Evolutionary conservation across 2,888 invertebrate species (phyloP), one percentile per base, ranked within the genome.

Genomic region (Rhagophthalmus giganteus): DNA sequence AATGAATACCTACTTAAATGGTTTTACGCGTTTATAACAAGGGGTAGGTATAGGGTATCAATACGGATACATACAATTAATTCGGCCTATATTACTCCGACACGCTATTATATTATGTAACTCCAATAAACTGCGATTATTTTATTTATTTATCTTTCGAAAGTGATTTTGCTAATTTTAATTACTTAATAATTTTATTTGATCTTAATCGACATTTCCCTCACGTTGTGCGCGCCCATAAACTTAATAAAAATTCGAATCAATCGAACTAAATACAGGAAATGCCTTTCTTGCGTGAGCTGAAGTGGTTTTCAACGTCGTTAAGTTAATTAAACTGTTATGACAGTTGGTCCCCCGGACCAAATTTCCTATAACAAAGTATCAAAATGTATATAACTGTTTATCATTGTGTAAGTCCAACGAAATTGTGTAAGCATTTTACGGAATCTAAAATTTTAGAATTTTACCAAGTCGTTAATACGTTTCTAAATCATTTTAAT

Each of bases 221-320:
- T 20, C 7, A 5, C 7, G 7, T n/a, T 20, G 7, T 20, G 3
- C 20, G 20, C 4, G 20, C 20, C 3, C 20, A 5, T 5, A 20
- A 5, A 7, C 20, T 20, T 20, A 2, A 14, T 32, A 32, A n/a
- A 13, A 14, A 32, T 34, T 4, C 24, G 20, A 8, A 24, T 16
- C 13, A 37, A 45, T 15, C 16, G 9, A 13, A 38, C 31, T 25
- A 37, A 50, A 42, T 27, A 26, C 37, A 42, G 42, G 42, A 37
- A 50, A 50, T 50, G 34, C 41, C 31, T 42, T 50, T 32, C 37
- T 50, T 44, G 50, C 50, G 50, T 50, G 50, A 50, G 50, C 35
- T 32, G 37, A 50, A 50, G 35, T 44, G 37, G 50, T 33, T 31
- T 50, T 50, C 46, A 46, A 33, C 50, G 15, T 42, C 28, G 20